phyloP scores from a whole-genome alignment of 2,888 invertebrate species.

The Acleris literana region DNA sequence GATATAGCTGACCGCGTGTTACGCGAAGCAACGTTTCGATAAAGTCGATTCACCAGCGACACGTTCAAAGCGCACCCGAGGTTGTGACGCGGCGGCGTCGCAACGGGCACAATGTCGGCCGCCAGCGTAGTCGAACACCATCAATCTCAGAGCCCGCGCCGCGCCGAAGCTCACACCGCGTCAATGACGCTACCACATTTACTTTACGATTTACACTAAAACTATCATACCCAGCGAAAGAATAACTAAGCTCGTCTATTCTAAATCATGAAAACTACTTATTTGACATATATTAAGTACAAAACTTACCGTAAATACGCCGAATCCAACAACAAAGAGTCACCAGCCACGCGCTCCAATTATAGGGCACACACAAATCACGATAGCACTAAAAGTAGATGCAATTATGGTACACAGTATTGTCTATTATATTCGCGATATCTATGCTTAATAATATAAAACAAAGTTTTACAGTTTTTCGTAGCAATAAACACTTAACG shows the following conservation, averaged over 20 bases:
- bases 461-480: slow-evolving; percentile 74
- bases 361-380: slow-evolving; percentile 81
- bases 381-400: slow-evolving; percentile 74
- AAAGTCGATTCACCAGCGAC: slow-evolving; percentile 63
- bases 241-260: slow-evolving; percentile 42
- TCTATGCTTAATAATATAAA: slow-evolving; percentile 61
- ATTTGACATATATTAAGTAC: slow-evolving; percentile 49
- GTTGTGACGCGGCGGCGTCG: slow-evolving; percentile 74
- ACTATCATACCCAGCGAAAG: slow-evolving; percentile 35
- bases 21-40: slow-evolving; percentile 57
- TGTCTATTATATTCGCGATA: slow-evolving; percentile 65
- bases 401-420: slow-evolving; percentile 65
- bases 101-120: slow-evolving; percentile 66
- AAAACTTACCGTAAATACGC: slow-evolving; percentile 77
- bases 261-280: slow-evolving; percentile 42
- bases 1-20: slow-evolving; percentile 33
- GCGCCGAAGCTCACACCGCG: slow-evolving; percentile 59
- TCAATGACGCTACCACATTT: slow-evolving; percentile 71
- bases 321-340: slow-evolving; percentile 83
- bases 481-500: slow-evolving; percentile 74
- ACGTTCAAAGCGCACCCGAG: slow-evolving; percentile 64
- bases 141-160: slow-evolving; percentile 57
- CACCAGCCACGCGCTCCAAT: slow-evolving; percentile 83
- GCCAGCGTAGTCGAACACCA: slow-evolving; percentile 56
- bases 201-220: slow-evolving; percentile 45